phyloP scores from a whole-genome alignment of 2,113 vertebrate genomes.

The Carollia perspicillata region DNA sequence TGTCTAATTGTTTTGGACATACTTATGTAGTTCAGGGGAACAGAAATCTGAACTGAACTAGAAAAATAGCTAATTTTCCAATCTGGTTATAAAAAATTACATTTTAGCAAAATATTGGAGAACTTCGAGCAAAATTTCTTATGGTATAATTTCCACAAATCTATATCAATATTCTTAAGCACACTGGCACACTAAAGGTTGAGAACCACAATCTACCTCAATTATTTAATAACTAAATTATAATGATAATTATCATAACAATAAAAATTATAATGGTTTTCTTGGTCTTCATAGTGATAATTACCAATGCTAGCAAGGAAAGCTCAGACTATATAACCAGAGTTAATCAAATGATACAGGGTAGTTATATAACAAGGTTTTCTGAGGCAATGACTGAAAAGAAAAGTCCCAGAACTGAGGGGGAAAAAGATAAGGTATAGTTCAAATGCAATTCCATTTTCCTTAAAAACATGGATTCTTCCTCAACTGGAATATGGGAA shows the following conservation, averaged over 20 bases:
- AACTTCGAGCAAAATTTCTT: neutral
- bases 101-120: neutral
- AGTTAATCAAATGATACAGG: neutral
- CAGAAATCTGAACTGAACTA: neutral
- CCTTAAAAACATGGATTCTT: neutral
- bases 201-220: neutral
- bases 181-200: neutral
- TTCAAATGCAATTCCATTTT: neutral
- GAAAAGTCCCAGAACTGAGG: neutral
- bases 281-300: neutral
- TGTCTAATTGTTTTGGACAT: neutral
- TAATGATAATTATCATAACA: neutral
- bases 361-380: neutral
- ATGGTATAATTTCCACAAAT: neutral
- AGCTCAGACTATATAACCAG: neutral
- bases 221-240: conserved; percentile 11
- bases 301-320: neutral
- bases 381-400: neutral
- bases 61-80: neutral
- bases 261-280: neutral
- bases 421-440: neutral
- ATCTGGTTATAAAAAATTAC: neutral
- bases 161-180: neutral
- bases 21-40: neutral
- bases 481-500: neutral